Evolutionary conservation across 2,113 vertebrate genomes (phyloP).

Genomic region (Podarcis cretensis): DNA sequence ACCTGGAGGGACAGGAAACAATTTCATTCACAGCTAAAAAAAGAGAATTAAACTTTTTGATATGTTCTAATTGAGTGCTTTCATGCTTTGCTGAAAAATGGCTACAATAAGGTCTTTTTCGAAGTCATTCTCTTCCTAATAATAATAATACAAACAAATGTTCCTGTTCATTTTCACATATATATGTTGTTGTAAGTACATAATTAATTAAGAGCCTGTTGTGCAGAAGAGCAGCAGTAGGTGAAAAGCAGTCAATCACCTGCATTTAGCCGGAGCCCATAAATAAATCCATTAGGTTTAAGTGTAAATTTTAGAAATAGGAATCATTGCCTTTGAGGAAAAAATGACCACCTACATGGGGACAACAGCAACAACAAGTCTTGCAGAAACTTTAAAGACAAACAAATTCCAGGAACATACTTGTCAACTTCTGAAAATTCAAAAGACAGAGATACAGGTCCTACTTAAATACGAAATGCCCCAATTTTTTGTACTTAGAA

Average conservation of each 20-base stretch:
- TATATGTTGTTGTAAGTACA: slow-evolving; percentile 36
- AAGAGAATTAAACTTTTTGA: not conserved
- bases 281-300: slow-evolving; percentile 23
- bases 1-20: not conserved
- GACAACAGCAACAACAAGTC: not conserved
- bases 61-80: not conserved
- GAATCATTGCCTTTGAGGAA: slow-evolving; percentile 21
- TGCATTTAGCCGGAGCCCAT: not conserved
- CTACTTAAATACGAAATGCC: not conserved
- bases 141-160: not conserved
- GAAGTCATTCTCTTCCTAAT: not conserved
- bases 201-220: slow-evolving; percentile 24
- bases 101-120: not conserved
- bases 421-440: not conserved
- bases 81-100: not conserved
- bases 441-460: not conserved
- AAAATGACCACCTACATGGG: not conserved
- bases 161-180: not conserved
- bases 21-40: not conserved
- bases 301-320: slow-evolving; percentile 23
- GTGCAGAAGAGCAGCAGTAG: slow-evolving; percentile 12
- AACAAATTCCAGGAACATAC: not conserved
- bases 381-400: not conserved
- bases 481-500: not conserved
- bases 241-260: slow-evolving; percentile 1